Percentiles rank a stretch among this genome's conserved stretches.
Conservation (phyloP, 2,888 invertebrate genomes). For the Euzophera pinguis region DNA sequence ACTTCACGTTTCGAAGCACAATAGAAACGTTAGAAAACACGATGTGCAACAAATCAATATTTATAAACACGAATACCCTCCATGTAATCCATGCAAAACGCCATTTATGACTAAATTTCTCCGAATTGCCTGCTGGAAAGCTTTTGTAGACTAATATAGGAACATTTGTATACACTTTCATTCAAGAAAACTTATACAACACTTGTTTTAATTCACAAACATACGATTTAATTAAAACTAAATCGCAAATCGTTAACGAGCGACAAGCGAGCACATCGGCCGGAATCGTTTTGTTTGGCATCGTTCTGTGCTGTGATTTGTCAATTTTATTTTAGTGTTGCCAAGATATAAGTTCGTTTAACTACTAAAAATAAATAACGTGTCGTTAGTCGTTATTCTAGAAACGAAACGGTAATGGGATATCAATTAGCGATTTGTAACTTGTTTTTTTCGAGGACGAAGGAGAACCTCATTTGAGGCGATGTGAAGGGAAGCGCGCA, state of each 20-base stretch:
- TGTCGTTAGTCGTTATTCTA: neutral
- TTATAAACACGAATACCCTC: constrained; percentile 73
- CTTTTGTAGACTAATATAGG: constrained; percentile 10
- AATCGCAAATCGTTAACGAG: constrained; percentile 29
- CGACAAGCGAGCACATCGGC: constrained; percentile 46
- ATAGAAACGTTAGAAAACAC: constrained; percentile 46
- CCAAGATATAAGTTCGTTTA: constrained; percentile 16
- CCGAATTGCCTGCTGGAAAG: constrained; percentile 24
- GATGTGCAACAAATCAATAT: constrained; percentile 72
- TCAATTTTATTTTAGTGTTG: constrained; percentile 32
- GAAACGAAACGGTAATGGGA: too few species aligned
- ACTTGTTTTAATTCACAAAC: constrained; percentile 61
- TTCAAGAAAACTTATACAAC: constrained; percentile 41
- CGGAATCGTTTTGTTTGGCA: constrained; percentile 52
- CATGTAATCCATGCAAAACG: constrained; percentile 41
- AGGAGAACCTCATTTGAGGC: too few species aligned
- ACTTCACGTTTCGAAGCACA: constrained; percentile 47
- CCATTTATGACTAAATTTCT: constrained; percentile 35
- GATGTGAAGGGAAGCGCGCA: too few species aligned
- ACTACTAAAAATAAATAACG: neutral
- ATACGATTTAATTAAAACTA: constrained; percentile 35
- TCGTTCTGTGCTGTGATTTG: constrained; percentile 34
- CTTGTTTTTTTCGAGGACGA: too few species aligned
- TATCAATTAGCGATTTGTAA: too few species aligned
- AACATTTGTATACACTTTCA: constrained; percentile 32